A percentile compares a stretch with the other conserved stretches of the same genome.
These are phyloP conservation scores for Thereva unica DNA, from an alignment of 2,888 invertebrate genomes.

Conservation along the genomic window DNA sequence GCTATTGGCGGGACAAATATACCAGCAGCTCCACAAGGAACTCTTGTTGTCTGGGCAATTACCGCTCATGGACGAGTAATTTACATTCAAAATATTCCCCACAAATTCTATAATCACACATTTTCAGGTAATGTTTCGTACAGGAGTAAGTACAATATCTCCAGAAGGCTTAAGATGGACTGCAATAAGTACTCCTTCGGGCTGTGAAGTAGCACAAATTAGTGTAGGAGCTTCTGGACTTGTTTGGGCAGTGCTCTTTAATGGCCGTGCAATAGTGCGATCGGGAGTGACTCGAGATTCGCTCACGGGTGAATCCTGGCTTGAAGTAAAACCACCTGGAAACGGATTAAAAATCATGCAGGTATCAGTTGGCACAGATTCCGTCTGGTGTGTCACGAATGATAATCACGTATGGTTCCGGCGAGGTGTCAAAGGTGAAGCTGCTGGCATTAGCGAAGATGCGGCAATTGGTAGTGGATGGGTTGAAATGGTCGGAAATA, in stretches of 20 bases:
- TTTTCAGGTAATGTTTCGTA: slow-evolving; percentile 79
- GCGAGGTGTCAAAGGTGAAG: slow-evolving; percentile 71
- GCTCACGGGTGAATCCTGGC: slow-evolving; percentile 70
- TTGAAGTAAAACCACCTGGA: slow-evolving; percentile 77
- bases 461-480: slow-evolving; percentile 81
- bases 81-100: not conserved
- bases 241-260: slow-evolving; percentile 85
- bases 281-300: slow-evolving; percentile 79
- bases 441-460: slow-evolving; percentile 72
- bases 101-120: slow-evolving; percentile 7
- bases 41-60: slow-evolving; percentile 87
- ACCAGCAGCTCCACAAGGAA: slow-evolving; percentile 75
- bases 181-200: slow-evolving; percentile 73
- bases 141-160: slow-evolving; percentile 76
- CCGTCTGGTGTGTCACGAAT: slow-evolving; percentile 77
- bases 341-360: slow-evolving; percentile 72
- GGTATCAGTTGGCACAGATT: slow-evolving; percentile 79
- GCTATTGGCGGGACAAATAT: slow-evolving; percentile 83
- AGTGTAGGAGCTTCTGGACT: slow-evolving; percentile 84
- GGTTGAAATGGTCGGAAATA: slow-evolving; percentile 87
- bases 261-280: slow-evolving; percentile 80
- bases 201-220: slow-evolving; percentile 82
- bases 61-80: slow-evolving; percentile 86
- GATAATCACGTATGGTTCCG: slow-evolving; percentile 88
- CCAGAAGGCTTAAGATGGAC: slow-evolving; percentile 90